A percentile compares a stretch with the other conserved stretches of the same genome.
Conservation (phyloP, 2,113 vertebrate genomes). For the Gymnogyps californianus region DNA sequence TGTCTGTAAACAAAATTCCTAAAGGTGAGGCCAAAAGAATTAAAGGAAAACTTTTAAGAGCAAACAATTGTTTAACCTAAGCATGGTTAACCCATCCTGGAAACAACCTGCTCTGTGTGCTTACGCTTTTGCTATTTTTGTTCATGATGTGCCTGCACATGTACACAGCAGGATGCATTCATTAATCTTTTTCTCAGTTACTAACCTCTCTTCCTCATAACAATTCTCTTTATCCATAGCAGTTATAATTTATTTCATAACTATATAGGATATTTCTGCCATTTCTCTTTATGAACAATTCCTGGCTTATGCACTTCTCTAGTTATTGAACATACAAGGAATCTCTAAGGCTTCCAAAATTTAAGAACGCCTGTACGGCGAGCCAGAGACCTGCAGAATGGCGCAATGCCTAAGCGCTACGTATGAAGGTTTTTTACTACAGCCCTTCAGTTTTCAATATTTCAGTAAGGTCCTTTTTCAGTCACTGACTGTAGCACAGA, state of each 20-base stretch:
- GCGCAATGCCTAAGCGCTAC: neutral
- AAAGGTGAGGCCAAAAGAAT: neutral
- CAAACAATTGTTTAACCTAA: neutral
- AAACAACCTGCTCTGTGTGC: neutral
- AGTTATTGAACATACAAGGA: neutral
- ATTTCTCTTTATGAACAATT: neutral
- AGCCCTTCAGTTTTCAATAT: neutral
- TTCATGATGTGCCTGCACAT: neutral
- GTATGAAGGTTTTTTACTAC: neutral
- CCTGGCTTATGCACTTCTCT: neutral
- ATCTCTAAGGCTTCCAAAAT: neutral
- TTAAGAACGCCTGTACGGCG: neutral
- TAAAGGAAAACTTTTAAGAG: neutral
- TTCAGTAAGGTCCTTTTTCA: neutral
- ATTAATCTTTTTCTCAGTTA: neutral
- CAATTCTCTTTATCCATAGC: neutral
- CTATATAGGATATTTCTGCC: neutral
- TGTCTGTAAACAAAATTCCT: neutral
- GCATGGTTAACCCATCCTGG: neutral
- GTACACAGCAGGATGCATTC: neutral
- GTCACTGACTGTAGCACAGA: neutral
- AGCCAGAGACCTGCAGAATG: neutral
- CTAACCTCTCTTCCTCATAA: neutral
- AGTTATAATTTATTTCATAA: neutral
- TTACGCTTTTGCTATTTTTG: neutral